These are phyloP conservation scores for Oryzaephilus surinamensis DNA, from an alignment of 1,140 invertebrate genomes.

Conservation along the genomic window DNA sequence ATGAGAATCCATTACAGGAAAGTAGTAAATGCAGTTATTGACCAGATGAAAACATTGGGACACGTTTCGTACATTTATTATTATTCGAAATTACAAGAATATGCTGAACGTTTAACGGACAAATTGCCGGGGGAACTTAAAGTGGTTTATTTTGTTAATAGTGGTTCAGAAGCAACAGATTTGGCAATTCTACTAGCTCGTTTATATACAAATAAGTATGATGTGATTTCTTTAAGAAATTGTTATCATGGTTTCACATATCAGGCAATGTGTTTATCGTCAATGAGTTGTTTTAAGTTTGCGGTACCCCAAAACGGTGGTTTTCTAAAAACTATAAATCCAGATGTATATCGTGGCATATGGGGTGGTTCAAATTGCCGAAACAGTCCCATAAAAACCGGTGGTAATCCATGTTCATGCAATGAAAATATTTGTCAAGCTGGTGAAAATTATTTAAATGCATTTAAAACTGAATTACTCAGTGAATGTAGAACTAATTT, in stretches of 20 bases:
- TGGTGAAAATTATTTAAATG: constrained; percentile 67
- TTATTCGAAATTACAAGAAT: constrained; percentile 84
- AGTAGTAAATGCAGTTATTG: constrained; percentile 61
- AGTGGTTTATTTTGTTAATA: constrained; percentile 88
- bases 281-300: constrained; percentile 68
- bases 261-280: constrained; percentile 72
- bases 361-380: constrained; percentile 84
- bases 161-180: constrained; percentile 95
- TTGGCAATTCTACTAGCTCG: constrained; percentile 80
- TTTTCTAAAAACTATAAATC: constrained; percentile 58
- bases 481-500: constrained; percentile 57
- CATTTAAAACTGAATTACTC: constrained; percentile 68
- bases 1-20: constrained; percentile 42
- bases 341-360: constrained; percentile 78
- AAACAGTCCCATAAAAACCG: constrained; percentile 74
- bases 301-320: constrained; percentile 63
- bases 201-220: constrained; percentile 70
- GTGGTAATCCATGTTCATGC: constrained; percentile 35
- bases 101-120: constrained; percentile 65
- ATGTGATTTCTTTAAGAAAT: constrained; percentile 79
- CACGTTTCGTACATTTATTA: constrained; percentile 89
- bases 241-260: constrained; percentile 85
- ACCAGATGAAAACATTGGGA: constrained; percentile 76
- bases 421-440: too few species aligned
- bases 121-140: constrained; percentile 81